Evolutionary conservation across 2,888 invertebrate species (phyloP).

Genomic region (Pyrrhosoma nymphula): DNA sequence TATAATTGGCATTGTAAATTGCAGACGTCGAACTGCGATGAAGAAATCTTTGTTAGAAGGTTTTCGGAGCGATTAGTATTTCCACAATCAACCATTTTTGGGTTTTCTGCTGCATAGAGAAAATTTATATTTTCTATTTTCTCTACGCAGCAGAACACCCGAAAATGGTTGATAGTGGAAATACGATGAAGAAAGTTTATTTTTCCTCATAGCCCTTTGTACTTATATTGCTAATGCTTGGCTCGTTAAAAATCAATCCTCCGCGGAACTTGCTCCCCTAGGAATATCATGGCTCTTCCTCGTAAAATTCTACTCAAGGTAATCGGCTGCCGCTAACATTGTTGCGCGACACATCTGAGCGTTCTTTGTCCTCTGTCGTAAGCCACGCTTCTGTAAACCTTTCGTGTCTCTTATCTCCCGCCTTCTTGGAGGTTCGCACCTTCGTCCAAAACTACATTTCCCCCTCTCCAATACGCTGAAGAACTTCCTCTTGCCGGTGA

Average conservation of each 20-base stretch:
- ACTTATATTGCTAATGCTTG: neutral
- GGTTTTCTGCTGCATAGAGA: too few species aligned
- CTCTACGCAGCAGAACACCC: too few species aligned
- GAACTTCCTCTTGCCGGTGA: neutral
- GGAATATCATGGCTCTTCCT: neutral
- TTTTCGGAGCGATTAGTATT: too few species aligned
- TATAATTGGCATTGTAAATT: too few species aligned
- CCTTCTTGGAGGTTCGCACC: neutral
- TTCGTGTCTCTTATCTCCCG: neutral
- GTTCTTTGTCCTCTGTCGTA: constrained; percentile 5
- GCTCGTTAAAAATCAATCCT: neutral
- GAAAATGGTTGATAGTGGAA: too few species aligned
- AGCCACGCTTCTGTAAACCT: constrained; percentile 18
- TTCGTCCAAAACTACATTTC: neutral
- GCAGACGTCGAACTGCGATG: too few species aligned
- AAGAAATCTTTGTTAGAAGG: too few species aligned
- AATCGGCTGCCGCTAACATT: neutral
- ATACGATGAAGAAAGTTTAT: too few species aligned
- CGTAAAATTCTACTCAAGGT: neutral
- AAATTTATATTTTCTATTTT: too few species aligned
- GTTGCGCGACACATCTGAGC: neutral
- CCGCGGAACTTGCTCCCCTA: neutral
- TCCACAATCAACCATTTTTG: too few species aligned
- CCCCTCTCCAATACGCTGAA: neutral
- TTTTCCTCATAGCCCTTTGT: too few species aligned